These are phyloP conservation scores for Sycobia sp. DNA, from an alignment of 1,140 invertebrate genomes.

Conservation along the genomic window DNA sequence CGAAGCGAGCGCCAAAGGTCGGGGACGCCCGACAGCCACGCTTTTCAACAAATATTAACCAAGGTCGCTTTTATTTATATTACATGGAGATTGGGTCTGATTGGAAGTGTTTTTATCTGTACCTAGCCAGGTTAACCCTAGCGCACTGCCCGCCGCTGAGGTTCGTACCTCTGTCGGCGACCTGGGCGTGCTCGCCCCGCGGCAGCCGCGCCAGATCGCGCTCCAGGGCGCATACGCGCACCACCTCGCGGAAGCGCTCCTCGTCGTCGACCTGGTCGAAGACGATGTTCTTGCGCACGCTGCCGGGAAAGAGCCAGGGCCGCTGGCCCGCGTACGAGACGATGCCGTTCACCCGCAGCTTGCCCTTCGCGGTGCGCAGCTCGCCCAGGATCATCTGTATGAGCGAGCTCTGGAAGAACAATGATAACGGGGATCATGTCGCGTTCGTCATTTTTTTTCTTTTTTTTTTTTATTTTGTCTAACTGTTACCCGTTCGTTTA, in stretches of 20 bases:
- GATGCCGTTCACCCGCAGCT: constrained; percentile 66
- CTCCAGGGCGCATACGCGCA: constrained; percentile 75
- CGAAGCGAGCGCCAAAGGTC: no score
- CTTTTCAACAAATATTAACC: no score
- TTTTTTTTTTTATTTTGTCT: no score
- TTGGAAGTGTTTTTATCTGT: no score
- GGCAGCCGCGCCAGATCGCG: constrained; percentile 78
- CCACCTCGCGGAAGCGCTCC: constrained; percentile 72
- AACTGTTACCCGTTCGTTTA: no score
- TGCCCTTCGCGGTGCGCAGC: constrained; percentile 68
- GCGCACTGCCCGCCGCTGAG: constrained; percentile 91
- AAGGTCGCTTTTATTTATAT: no score
- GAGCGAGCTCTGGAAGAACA: constrained; percentile 71
- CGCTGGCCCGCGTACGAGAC: constrained; percentile 78
- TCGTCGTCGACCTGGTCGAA: constrained; percentile 67
- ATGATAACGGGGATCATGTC: no score
- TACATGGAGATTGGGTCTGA: no score
- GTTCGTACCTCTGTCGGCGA: constrained; percentile 84
- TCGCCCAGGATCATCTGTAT: constrained; percentile 76
- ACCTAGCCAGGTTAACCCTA: constrained; percentile 78
- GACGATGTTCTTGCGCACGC: constrained; percentile 46
- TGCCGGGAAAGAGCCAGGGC: constrained; percentile 65
- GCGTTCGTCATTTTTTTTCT: no score
- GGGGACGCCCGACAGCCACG: no score
- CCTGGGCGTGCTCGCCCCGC: constrained; percentile 84